phyloP scores from a whole-genome alignment of 2,797 vertebrate species.

The Macrochelys suwanniensis region DNA sequence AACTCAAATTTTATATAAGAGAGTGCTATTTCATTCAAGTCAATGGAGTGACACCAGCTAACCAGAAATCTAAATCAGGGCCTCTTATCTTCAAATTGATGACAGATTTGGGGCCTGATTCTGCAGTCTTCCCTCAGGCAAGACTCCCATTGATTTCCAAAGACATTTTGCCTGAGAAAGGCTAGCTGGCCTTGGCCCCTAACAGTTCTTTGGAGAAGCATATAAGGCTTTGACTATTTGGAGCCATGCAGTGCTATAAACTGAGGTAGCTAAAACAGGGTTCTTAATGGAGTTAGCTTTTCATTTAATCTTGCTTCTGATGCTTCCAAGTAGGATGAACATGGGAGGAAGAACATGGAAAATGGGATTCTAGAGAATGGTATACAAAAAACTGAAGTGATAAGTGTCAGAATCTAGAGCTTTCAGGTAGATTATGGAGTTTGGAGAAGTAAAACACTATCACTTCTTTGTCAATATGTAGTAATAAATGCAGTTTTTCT shows the following conservation, averaged over 20 bases:
- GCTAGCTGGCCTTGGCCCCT: background rate
- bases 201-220: background rate
- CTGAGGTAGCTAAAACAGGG: background rate
- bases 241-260: background rate
- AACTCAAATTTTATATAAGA: conserved; percentile 18
- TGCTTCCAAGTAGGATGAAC: background rate
- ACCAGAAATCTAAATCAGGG: background rate
- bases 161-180: background rate
- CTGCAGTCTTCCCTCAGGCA: background rate
- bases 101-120: background rate
- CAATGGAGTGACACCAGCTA: background rate
- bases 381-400: background rate
- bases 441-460: fast-evolving
- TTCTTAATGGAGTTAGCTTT: background rate
- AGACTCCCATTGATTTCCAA: background rate
- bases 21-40: background rate
- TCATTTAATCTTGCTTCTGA: background rate
- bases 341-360: background rate
- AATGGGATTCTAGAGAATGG: background rate
- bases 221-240: background rate
- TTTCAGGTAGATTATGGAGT: background rate
- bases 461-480: background rate
- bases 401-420: background rate
- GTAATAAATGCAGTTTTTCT: background rate
- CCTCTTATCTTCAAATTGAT: background rate